phyloP scores from a whole-genome alignment of 1,140 invertebrate species.

The Drosophila virilis region DNA sequence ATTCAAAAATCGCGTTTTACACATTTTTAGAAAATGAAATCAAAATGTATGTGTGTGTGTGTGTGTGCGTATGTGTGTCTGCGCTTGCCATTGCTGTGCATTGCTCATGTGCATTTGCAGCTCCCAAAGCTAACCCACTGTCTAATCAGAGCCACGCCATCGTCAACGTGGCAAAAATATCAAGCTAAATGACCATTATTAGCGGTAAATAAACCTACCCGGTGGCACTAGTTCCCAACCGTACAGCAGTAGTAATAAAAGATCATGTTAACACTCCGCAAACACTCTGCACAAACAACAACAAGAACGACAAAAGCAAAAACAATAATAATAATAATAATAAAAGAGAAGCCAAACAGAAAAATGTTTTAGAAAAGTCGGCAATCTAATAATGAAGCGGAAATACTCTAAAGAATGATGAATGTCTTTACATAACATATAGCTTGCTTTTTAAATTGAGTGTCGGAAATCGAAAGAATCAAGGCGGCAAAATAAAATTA shows the following conservation, averaged over 20 bases:
- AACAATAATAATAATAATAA: conserved; percentile 8
- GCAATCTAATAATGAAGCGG: background rate
- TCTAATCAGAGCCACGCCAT: conserved; percentile 73
- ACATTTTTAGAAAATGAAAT: conserved; percentile 67
- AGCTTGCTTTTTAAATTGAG: too few species aligned
- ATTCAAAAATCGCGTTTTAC: conserved; percentile 78
- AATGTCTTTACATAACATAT: too few species aligned
- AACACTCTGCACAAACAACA: conserved; percentile 24
- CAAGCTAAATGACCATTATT: conserved; percentile 81
- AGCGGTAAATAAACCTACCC: conserved; percentile 79
- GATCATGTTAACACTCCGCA: conserved; percentile 77
- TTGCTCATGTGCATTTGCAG: conserved; percentile 20
- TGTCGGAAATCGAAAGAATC: too few species aligned
- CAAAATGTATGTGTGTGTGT: conserved; percentile 32
- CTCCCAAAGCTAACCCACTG: conserved; percentile 15
- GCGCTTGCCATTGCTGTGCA: conserved; percentile 3
- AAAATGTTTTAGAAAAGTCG: background rate
- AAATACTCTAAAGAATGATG: conserved; percentile 7
- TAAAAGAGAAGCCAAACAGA: conserved; percentile 19
- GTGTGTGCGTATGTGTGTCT: background rate
- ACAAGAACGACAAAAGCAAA: conserved; percentile 18
- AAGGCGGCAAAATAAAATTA: too few species aligned
- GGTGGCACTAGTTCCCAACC: conserved; percentile 32
- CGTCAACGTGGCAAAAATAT: conserved; percentile 56
- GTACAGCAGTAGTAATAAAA: conserved; percentile 69